Conservation (phyloP, 2,797 vertebrate species). For the Limosa lapponica region DNA sequence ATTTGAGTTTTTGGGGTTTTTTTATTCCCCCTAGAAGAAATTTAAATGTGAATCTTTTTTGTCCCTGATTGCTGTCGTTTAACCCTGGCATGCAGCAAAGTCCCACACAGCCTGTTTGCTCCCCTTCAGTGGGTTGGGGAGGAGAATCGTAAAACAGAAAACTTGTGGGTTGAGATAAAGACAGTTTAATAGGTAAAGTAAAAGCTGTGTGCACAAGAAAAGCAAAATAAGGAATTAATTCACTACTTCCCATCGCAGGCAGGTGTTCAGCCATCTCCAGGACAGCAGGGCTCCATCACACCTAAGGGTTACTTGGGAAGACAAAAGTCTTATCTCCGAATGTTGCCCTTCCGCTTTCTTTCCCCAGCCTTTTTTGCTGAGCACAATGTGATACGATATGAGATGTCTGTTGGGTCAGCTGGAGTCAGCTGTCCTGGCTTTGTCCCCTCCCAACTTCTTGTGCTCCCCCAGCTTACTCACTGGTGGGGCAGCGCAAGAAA, state of each 20-base stretch:
- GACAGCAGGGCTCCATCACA: neutral
- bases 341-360: fast-evolving
- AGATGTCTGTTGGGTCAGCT: neutral
- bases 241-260: neutral
- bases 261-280: neutral
- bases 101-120: neutral
- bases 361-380: neutral
- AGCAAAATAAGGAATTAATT: neutral
- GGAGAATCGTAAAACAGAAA: neutral
- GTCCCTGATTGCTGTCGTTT: neutral
- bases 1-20: neutral
- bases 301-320: neutral
- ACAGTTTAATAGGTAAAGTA: neutral
- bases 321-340: fast-evolving
- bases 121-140: no score
- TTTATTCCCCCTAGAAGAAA: neutral
- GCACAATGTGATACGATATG: neutral
- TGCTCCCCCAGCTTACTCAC: fast-evolving
- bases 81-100: neutral
- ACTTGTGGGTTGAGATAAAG: neutral
- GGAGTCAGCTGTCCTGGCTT: neutral
- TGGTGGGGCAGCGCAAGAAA: neutral
- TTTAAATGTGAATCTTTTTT: neutral
- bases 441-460: no score
- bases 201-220: neutral